Conservation (phyloP, 2,888 invertebrate genomes). For the Drosophila mayaguana region DNA sequence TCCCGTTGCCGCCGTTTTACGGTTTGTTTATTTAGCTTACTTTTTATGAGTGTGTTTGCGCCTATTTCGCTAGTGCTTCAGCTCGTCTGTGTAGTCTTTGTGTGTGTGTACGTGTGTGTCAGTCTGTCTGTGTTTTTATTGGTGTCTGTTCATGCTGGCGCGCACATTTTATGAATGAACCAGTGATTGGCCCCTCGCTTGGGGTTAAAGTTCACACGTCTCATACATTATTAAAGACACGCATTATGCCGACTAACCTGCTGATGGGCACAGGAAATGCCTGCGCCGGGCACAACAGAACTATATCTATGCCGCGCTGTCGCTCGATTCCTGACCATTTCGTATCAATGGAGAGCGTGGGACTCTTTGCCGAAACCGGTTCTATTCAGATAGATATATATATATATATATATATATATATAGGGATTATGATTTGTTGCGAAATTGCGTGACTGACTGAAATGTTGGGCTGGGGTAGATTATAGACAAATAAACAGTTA, state of each 20-base stretch:
- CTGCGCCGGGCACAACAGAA: slow-evolving; percentile 91
- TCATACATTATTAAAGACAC: slow-evolving; percentile 62
- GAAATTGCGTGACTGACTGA: background rate
- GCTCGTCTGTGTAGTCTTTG: background rate
- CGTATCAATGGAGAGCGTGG: slow-evolving; percentile 87
- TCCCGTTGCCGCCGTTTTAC: slow-evolving; percentile 36
- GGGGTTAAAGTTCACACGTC: slow-evolving; percentile 65
- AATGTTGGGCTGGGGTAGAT: slow-evolving; percentile 8
- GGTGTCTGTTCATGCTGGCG: slow-evolving; percentile 45
- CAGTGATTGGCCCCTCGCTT: slow-evolving; percentile 22
- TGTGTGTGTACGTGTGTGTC: background rate
- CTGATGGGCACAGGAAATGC: slow-evolving; percentile 89
- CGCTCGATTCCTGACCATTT: slow-evolving; percentile 86
- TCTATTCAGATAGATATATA: slow-evolving; percentile 41
- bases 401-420: background rate
- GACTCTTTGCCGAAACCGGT: slow-evolving; percentile 85
- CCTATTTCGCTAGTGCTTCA: slow-evolving; percentile 39
- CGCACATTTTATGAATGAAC: slow-evolving; percentile 72
- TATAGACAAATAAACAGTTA: slow-evolving; percentile 31
- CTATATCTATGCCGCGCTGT: slow-evolving; percentile 88
- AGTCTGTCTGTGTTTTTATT: slow-evolving; percentile 26
- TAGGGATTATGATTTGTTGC: background rate
- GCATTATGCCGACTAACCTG: slow-evolving; percentile 85
- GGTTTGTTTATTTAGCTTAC: slow-evolving; percentile 77
- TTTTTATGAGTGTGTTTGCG: slow-evolving; percentile 59